Base-by-base conservation (phyloP, 2,113 vertebrate genomes). In the Ochotona curzoniae region DNA sequence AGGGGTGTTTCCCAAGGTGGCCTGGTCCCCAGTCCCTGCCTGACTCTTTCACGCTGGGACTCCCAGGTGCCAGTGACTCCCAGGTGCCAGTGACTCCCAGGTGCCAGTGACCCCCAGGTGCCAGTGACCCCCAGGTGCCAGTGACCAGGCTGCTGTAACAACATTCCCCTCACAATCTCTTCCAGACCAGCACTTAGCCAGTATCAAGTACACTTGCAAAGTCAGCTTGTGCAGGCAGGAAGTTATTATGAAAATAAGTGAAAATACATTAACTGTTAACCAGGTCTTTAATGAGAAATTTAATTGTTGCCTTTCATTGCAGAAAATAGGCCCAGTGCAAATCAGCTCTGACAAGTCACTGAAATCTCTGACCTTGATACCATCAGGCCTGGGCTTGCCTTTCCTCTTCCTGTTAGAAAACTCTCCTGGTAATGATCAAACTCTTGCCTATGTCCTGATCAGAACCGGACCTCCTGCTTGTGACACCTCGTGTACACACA, bases 1-100 rank as follows among this genome's bases (percentile, higher is more conserved):
- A 2, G 8, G 12, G 32, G 17, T 28, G 15, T 4, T 30, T 79
- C 26, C 28, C 6, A 1, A 0, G 9, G 57, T 2, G 8, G 25
- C 57, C 17, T 49, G 81, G 23, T 9, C 64, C 26, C 47, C 38
- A 44, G 38, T 47, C 57, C 54, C 74, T 2, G 5, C 10, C 15
- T 44, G 21, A 30, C 28, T 60, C 15, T 60, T 30, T 13, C 11
- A n/a, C 15, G 6, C 7, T 9, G 10, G 51, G 38, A 44, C 38
- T 44, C 38, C 38, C 38, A 44, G 38, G 38, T 44, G 38, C 38
- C 38, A 44, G 38, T 44, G 38, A 44, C 38, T 44, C 38, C 38
- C 38, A 44, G 38, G 38, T 44, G 38, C 38, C 8, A 10, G 14
- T 9, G n/a, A 44, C 83, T n/a, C n/a, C 38, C 38, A 44, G 38